A percentile compares a stretch with the other conserved stretches of the same genome.
Evolutionary conservation across 2,113 vertebrate species (phyloP).

Genomic region (Vicugna pacos): DNA sequence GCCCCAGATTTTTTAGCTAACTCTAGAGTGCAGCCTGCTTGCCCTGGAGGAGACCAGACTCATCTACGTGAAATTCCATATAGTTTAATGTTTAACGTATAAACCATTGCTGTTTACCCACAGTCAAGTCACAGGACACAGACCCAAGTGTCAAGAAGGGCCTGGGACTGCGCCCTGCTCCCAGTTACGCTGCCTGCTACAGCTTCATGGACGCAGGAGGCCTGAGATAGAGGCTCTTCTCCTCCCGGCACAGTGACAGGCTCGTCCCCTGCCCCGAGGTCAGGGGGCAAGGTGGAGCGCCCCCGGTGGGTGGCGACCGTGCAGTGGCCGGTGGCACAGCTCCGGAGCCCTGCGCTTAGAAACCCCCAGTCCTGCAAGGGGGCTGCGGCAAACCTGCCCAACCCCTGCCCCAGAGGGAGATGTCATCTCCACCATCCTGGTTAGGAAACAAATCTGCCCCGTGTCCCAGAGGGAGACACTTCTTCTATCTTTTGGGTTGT

Average conservation of each 20-base stretch:
- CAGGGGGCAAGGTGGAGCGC: accelerated
- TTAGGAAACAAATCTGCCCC: background rate
- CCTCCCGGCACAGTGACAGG: background rate
- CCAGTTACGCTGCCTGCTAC: background rate
- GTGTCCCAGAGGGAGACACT: background rate
- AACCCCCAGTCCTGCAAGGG: background rate
- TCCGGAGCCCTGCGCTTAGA: background rate
- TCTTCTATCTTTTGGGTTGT: background rate
- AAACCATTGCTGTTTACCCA: background rate
- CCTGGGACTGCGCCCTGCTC: background rate
- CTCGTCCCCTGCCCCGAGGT: too few relatives aligned
- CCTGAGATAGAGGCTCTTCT: background rate
- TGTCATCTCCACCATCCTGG: background rate
- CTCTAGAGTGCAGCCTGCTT: background rate
- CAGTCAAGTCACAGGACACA: background rate
- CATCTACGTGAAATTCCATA: background rate
- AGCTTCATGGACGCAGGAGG: background rate
- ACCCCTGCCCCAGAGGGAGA: background rate
- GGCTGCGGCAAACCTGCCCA: background rate
- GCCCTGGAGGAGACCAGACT: background rate
- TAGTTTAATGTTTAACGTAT: background rate
- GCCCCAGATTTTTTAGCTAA: background rate
- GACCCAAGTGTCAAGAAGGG: background rate
- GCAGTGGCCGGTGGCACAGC: background rate
- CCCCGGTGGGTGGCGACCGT: background rate